Conservation (phyloP, 2,888 invertebrate species). For the Eudemis profundana region DNA sequence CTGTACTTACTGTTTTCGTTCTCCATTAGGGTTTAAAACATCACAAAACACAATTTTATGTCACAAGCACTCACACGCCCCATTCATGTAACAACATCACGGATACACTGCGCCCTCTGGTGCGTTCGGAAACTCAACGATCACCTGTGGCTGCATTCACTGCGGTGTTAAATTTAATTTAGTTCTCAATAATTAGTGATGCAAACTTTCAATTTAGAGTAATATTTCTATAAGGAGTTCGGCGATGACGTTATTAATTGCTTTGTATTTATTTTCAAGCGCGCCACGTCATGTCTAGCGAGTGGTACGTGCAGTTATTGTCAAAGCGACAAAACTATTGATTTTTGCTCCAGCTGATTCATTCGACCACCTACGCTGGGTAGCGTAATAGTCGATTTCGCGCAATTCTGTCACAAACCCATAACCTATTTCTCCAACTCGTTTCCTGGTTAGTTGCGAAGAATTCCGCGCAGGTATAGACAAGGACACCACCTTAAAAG, state of each 20-base stretch:
- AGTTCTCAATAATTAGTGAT: slow-evolving; percentile 54
- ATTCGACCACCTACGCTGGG: slow-evolving; percentile 50
- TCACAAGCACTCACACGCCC: slow-evolving; percentile 85
- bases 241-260: slow-evolving; percentile 21
- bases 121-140: slow-evolving; percentile 54
- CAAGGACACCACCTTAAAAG: slow-evolving; percentile 51
- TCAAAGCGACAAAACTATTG: slow-evolving; percentile 64
- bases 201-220: slow-evolving; percentile 54
- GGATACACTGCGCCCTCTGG: slow-evolving; percentile 83
- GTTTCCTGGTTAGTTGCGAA: slow-evolving; percentile 24
- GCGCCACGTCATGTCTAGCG: not conserved
- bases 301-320: slow-evolving; percentile 41
- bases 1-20: slow-evolving; percentile 75
- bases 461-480: slow-evolving; percentile 20
- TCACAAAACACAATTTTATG: slow-evolving; percentile 81
- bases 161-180: slow-evolving; percentile 67
- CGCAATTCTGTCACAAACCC: slow-evolving; percentile 59
- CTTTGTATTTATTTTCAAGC: slow-evolving; percentile 6
- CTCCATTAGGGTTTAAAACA: slow-evolving; percentile 74
- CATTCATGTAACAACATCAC: slow-evolving; percentile 83
- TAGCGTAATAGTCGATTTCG: slow-evolving; percentile 59
- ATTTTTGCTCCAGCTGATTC: slow-evolving; percentile 80
- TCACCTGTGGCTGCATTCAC: slow-evolving; percentile 71
- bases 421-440: slow-evolving; percentile 30
- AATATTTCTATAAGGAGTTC: slow-evolving; percentile 51